phyloP scores from a whole-genome alignment of 1,140 invertebrate genomes.

The Pemphigus obesinymphae region DNA sequence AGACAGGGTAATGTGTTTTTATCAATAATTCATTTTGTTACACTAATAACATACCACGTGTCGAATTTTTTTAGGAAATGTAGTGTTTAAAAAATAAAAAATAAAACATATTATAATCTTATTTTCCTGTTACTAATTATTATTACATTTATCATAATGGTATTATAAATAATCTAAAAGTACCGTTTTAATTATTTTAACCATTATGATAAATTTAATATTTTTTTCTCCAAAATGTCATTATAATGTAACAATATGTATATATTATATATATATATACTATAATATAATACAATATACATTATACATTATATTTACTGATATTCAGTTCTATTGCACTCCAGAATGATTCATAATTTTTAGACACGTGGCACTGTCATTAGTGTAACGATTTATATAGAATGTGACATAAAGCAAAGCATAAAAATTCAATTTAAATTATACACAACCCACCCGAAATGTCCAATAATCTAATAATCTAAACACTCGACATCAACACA shows the following conservation, averaged over 20 bases:
- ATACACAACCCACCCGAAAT: no score
- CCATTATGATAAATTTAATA: background rate
- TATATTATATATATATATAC: no score
- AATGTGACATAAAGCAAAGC: background rate
- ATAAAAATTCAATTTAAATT: background rate
- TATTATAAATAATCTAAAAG: background rate
- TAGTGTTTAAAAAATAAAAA: no score
- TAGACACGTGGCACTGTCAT: constrained; percentile 9
- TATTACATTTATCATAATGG: background rate
- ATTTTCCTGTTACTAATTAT: background rate
- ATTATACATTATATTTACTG: background rate
- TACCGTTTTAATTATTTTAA: background rate
- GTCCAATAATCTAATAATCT: no score
- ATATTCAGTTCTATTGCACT: constrained; percentile 1
- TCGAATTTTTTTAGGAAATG: no score
- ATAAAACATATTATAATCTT: background rate
- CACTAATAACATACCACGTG: no score
- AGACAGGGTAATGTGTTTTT: no score
- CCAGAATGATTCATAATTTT: background rate
- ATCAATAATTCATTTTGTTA: no score
- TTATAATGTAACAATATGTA: no score
- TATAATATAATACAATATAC: no score
- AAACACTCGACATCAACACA: no score
- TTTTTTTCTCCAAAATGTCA: background rate
- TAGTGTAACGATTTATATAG: background rate